phyloP scores from a whole-genome alignment of 2,797 vertebrate genomes.

The Sebastes nivosus region DNA sequence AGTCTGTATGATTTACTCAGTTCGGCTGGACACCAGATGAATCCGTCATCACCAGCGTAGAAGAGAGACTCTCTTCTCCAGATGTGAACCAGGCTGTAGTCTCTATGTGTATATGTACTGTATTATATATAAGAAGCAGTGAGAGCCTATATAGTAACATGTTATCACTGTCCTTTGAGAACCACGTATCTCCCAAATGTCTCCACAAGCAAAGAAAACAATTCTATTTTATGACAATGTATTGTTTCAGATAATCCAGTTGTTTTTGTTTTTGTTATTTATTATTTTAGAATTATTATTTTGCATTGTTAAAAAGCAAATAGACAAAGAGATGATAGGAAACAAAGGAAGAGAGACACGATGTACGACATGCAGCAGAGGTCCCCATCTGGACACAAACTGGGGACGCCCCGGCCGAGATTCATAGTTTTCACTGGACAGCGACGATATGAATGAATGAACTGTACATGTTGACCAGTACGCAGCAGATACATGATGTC shows the following conservation, averaged over 20 bases:
- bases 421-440: no score
- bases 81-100: conserved; percentile 22
- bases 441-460: no score
- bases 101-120: neutral
- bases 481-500: no score
- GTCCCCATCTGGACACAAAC: neutral
- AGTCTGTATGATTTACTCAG: neutral
- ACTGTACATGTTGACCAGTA: no score
- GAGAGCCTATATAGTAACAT: neutral
- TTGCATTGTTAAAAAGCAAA: neutral
- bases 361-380: neutral
- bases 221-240: neutral
- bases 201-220: neutral
- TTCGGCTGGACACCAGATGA: neutral
- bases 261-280: neutral
- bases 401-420: no score
- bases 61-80: conserved; percentile 15
- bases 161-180: neutral
- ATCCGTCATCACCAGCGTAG: neutral
- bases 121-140: neutral
- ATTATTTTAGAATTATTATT: neutral
- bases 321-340: neutral
- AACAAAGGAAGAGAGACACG: neutral
- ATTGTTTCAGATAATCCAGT: neutral
- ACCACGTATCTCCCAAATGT: neutral